Evolutionary conservation across 1,140 invertebrate genomes (phyloP).

Genomic region (Frieseomelitta varia): DNA sequence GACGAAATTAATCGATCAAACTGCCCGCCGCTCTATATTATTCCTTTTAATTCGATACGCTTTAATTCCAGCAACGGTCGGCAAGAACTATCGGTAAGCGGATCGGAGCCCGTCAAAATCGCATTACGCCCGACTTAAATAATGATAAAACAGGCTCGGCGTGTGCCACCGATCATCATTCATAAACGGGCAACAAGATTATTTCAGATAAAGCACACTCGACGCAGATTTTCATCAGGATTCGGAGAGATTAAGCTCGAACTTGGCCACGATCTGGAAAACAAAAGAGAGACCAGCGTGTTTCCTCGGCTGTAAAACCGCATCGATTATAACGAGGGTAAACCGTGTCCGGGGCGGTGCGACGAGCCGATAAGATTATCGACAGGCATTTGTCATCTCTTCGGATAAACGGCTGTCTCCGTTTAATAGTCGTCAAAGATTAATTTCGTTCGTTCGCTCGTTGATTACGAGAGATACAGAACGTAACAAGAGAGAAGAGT

Average conservation of each 20-base stretch:
- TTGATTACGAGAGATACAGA: not conserved
- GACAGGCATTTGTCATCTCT: conserved; percentile 14
- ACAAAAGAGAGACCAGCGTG: not conserved
- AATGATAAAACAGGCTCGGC: not conserved
- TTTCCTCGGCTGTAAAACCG: conserved; percentile 13
- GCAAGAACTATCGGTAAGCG: conserved; percentile 5
- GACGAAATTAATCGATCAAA: not conserved
- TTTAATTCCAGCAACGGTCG: not conserved
- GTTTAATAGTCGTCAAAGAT: conserved; percentile 18
- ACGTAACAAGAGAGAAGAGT: not conserved
- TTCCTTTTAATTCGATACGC: conserved; percentile 4
- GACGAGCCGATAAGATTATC: conserved; percentile 29
- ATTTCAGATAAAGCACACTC: conserved; percentile 23
- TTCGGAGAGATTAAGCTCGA: not conserved
- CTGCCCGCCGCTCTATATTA: too few relatives aligned
- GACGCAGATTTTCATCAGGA: conserved; percentile 22
- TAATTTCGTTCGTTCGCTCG: conserved; percentile 6
- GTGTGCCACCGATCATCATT: conserved; percentile 18
- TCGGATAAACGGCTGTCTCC: not conserved
- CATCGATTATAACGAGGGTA: conserved; percentile 22
- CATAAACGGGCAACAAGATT: conserved; percentile 45
- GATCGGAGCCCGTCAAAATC: conserved; percentile 15
- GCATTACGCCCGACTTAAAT: conserved; percentile 30
- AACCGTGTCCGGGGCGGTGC: too few relatives aligned
- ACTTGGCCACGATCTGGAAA: not conserved